These are phyloP conservation scores for Struthio camelus DNA, from an alignment of 2,113 vertebrate species.

Conservation along the genomic window DNA sequence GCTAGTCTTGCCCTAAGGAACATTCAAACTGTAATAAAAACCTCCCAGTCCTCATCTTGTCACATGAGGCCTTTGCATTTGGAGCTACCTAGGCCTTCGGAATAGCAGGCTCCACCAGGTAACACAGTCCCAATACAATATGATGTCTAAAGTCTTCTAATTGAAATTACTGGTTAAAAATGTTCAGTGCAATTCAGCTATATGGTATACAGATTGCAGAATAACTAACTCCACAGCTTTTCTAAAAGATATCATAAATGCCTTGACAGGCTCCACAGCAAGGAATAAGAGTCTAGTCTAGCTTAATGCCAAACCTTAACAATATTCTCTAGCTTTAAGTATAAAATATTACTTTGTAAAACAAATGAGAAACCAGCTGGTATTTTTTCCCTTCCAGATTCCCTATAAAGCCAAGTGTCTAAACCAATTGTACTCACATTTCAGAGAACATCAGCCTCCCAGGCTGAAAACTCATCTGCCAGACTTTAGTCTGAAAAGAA, in stretches of 20 bases:
- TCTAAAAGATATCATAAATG: not conserved
- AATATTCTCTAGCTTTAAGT: not conserved
- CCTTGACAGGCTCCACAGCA: not conserved
- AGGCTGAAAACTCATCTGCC: not conserved
- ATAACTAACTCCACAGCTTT: not conserved
- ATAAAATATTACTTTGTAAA: not conserved
- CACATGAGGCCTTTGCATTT: not conserved
- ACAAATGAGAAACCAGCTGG: not conserved
- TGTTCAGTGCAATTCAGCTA: not conserved
- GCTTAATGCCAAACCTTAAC: not conserved
- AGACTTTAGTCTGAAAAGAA: slow-evolving; percentile 10
- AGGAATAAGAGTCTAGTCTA: not conserved
- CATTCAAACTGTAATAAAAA: not conserved
- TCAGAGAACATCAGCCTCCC: not conserved
- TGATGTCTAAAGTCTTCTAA: not conserved
- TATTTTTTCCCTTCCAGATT: not conserved
- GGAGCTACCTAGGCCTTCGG: not conserved
- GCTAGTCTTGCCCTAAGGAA: not conserved
- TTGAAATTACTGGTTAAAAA: not conserved
- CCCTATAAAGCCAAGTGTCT: not conserved
- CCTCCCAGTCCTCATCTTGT: not conserved
- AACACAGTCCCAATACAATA: not conserved
- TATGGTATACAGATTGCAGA: not conserved
- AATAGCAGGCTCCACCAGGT: not conserved
- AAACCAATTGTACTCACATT: not conserved